A percentile compares a stretch with the other conserved stretches of the same genome.
phyloP scores from a whole-genome alignment of 2,113 vertebrate species.

The Platichthys flesus region DNA sequence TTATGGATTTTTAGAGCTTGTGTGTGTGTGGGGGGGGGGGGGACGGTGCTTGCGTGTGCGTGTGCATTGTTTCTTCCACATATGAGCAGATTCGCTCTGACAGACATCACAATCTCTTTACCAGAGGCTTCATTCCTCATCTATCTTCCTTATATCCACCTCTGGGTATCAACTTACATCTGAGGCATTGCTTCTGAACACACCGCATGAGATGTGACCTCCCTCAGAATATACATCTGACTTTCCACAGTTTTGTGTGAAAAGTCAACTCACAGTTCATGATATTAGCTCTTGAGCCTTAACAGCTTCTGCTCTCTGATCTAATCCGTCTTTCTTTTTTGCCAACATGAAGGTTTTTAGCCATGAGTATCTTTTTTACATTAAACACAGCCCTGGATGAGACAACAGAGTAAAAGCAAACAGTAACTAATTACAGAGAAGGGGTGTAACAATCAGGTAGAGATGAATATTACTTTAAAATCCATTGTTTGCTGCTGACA shows the following conservation, averaged over 20 bases:
- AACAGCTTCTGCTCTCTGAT: too few relatives aligned
- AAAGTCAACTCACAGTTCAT: too few relatives aligned
- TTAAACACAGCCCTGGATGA: background rate
- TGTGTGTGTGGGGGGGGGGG: background rate
- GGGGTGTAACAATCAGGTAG: too few relatives aligned
- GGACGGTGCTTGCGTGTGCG: too few relatives aligned
- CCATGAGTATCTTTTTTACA: too few relatives aligned
- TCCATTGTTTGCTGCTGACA: background rate
- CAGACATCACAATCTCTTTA: constrained; percentile 18
- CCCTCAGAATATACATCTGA: background rate
- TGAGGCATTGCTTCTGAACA: background rate
- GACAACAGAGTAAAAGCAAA: background rate
- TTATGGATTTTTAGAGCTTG: background rate
- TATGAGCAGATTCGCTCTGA: background rate
- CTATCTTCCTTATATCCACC: background rate
- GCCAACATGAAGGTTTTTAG: too few relatives aligned
- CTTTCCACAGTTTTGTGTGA: background rate
- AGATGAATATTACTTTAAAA: background rate
- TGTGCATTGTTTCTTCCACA: background rate
- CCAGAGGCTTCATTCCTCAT: constrained; percentile 12
- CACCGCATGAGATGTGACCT: background rate
- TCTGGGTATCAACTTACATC: background rate
- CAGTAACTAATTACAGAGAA: background rate
- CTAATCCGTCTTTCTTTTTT: too few relatives aligned
- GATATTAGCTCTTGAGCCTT: too few relatives aligned